phyloP scores from a whole-genome alignment of 2,797 vertebrate species.

The Australoheros facetus region DNA sequence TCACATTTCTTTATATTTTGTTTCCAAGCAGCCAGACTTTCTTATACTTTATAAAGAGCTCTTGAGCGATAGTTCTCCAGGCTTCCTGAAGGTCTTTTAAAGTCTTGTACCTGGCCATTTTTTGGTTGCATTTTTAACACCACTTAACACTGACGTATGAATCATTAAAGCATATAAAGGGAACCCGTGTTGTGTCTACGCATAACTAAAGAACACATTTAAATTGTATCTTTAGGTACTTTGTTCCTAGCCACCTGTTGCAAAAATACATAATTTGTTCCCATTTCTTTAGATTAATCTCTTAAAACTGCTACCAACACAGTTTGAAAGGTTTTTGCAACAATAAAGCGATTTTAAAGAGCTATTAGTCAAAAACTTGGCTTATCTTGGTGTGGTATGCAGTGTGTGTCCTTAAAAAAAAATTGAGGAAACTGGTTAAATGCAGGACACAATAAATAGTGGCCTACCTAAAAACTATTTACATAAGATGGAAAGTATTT shows the following conservation, averaged over 20 bases:
- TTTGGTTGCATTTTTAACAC: background rate
- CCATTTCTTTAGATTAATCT: background rate
- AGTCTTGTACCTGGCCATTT: no score
- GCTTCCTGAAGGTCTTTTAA: background rate
- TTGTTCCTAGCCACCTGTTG: background rate
- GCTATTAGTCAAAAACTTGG: background rate
- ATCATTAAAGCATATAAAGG: background rate
- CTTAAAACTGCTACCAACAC: background rate
- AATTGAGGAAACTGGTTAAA: background rate
- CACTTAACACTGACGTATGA: background rate
- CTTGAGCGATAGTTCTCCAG: background rate
- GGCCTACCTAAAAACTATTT: background rate
- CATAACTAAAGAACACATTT: rapidly evolving
- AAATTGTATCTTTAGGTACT: background rate
- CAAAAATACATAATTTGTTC: background rate
- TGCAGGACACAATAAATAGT: background rate
- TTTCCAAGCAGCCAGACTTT: no score
- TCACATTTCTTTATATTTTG: background rate
- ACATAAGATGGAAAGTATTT: background rate
- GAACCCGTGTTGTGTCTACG: background rate
- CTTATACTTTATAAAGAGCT: background rate
- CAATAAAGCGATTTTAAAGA: background rate
- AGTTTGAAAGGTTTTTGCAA: background rate
- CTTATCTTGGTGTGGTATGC: background rate
- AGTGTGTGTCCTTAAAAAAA: background rate